Evolutionary conservation across 2,888 invertebrate genomes (phyloP).

Genomic region (Gari tellinella): DNA sequence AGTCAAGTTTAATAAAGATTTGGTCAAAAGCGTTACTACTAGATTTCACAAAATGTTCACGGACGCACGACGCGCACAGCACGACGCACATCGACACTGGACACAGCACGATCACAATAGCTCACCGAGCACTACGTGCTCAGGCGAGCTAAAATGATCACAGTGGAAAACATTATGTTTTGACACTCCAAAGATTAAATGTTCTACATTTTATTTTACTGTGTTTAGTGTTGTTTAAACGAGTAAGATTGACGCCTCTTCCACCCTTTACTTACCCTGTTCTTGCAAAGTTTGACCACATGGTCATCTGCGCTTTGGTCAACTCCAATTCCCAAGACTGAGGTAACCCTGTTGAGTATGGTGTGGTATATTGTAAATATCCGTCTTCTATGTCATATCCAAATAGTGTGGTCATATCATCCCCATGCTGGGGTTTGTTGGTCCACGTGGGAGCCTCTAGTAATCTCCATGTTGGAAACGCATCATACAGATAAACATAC

Average conservation of each 20-base stretch:
- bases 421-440: constrained; percentile 76
- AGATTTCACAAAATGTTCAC: too few relatives aligned
- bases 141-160: too few relatives aligned
- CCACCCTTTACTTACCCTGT: constrained; percentile 90
- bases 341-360: constrained; percentile 87
- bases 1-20: too few relatives aligned
- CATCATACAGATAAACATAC: constrained; percentile 34
- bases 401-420: constrained; percentile 66
- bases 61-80: too few relatives aligned
- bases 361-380: constrained; percentile 72
- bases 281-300: constrained; percentile 97
- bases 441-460: constrained; percentile 66
- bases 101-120: too few relatives aligned
- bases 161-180: too few relatives aligned
- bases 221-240: too few relatives aligned
- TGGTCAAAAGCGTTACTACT: too few relatives aligned
- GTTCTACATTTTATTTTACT: too few relatives aligned
- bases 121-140: too few relatives aligned
- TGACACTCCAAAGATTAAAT: too few relatives aligned
- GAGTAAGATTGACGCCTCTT: not conserved
- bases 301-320: constrained; percentile 93
- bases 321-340: constrained; percentile 93
- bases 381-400: constrained; percentile 58
- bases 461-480: constrained; percentile 66
- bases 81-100: too few relatives aligned